Evolutionary conservation across 1,140 invertebrate species (phyloP).

Genomic region (Sinella curviseta): DNA sequence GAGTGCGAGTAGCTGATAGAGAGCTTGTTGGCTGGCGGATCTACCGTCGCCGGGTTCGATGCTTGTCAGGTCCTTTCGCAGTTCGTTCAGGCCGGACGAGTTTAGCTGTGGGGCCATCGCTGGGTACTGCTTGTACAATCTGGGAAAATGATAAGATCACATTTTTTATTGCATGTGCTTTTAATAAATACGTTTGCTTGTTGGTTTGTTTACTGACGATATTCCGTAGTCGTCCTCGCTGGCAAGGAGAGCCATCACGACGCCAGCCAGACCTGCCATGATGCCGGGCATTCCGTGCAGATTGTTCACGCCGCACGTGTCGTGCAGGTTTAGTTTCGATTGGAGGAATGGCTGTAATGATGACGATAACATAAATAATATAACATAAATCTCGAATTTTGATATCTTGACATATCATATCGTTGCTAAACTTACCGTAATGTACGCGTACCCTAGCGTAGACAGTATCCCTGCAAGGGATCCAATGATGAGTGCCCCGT

Average conservation of each 20-base stretch:
- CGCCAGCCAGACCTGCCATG: constrained; percentile 76
- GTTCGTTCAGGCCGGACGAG: constrained; percentile 50
- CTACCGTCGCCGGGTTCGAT: constrained; percentile 61
- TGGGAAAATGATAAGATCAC: constrained; percentile 45
- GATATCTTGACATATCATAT: neutral
- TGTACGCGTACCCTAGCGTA: constrained; percentile 78
- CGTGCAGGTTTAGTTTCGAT: constrained; percentile 71
- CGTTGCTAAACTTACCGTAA: constrained; percentile 80
- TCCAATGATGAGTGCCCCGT: constrained; percentile 81
- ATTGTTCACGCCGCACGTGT: constrained; percentile 95
- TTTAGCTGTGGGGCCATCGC: constrained; percentile 56
- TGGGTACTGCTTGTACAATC: constrained; percentile 60
- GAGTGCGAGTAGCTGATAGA: constrained; percentile 74
- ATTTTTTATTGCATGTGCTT: neutral
- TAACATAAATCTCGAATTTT: no score
- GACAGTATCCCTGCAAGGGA: constrained; percentile 76
- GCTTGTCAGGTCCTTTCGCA: constrained; percentile 47
- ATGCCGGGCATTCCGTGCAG: constrained; percentile 93
- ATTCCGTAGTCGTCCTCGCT: constrained; percentile 59
- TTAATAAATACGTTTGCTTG: neutral
- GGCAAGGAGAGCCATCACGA: constrained; percentile 73
- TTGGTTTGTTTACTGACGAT: constrained; percentile 50
- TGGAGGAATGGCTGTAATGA: constrained; percentile 73
- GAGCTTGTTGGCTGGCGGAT: constrained; percentile 70
- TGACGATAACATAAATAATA: constrained; percentile 17